Percentiles rank a stretch among this genome's conserved stretches.
These are phyloP conservation scores for Hypena proboscidalis DNA, from an alignment of 2,888 invertebrate species.

Conservation along the genomic window DNA sequence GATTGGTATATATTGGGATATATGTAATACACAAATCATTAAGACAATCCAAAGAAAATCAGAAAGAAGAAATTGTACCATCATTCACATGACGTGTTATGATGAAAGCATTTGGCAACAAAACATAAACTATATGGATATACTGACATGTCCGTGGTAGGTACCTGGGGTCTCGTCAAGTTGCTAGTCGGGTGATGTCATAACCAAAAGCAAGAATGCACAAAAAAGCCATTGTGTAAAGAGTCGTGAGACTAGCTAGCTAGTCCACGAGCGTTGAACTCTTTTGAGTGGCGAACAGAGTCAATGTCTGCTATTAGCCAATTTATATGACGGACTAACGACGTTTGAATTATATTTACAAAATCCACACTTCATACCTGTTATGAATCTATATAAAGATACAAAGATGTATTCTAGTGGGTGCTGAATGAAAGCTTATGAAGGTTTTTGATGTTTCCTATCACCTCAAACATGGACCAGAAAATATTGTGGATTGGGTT, in stretches of 20 bases:
- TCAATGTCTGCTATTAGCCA: conserved; percentile 77
- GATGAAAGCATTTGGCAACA: background rate
- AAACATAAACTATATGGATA: conserved; percentile 19
- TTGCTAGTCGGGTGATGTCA: conserved; percentile 74
- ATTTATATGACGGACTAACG: conserved; percentile 64
- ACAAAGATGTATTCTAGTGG: no score
- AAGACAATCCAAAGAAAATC: no score
- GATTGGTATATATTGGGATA: no score
- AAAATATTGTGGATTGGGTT: no score
- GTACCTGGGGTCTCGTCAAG: conserved; percentile 44
- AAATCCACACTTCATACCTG: conserved; percentile 31
- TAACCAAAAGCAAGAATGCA: conserved; percentile 76
- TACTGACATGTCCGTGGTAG: conserved; percentile 27
- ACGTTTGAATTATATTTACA: conserved; percentile 30
- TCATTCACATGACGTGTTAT: background rate
- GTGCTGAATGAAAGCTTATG: no score
- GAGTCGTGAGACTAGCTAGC: conserved; percentile 78
- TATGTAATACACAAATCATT: background rate
- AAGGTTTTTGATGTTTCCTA: no score
- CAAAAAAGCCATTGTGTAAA: conserved; percentile 82
- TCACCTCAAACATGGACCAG: no score
- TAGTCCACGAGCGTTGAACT: conserved; percentile 80
- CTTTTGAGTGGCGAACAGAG: conserved; percentile 71
- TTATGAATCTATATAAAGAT: conserved; percentile 22
- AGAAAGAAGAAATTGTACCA: no score